A percentile compares a stretch with the other conserved stretches of the same genome.
Evolutionary conservation across 1,140 invertebrate genomes (phyloP).

Genomic region (Drosophila athabasca): DNA sequence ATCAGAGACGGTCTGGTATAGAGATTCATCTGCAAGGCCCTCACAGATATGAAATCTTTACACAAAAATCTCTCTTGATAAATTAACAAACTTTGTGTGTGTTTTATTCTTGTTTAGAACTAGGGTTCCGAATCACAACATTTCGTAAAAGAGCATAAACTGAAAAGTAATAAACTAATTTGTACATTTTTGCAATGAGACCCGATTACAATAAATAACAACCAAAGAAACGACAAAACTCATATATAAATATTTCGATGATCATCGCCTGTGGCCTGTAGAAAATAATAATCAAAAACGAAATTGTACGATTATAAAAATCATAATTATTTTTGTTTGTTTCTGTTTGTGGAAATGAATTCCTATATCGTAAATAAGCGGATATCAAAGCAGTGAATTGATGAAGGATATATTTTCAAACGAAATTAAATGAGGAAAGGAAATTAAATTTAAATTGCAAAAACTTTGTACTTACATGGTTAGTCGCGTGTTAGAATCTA

Average conservation of each 20-base stretch:
- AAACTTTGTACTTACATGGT: constrained; percentile 77
- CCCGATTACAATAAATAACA: constrained; percentile 60
- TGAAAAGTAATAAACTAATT: constrained; percentile 60
- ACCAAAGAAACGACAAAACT: constrained; percentile 35
- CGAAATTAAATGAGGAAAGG: constrained; percentile 22
- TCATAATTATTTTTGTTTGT: not conserved
- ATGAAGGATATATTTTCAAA: too few species aligned
- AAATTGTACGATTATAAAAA: constrained; percentile 19
- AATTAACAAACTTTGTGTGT: constrained; percentile 6
- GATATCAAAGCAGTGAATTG: not conserved
- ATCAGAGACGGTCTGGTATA: constrained; percentile 13
- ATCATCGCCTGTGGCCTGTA: constrained; percentile 51
- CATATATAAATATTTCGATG: constrained; percentile 56
- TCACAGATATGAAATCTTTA: not conserved
- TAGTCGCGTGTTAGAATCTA: constrained; percentile 79
- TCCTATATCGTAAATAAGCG: not conserved
- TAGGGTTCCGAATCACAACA: constrained; percentile 72
- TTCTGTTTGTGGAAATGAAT: not conserved
- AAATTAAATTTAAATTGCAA: constrained; percentile 37
- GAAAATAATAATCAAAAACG: constrained; percentile 44
- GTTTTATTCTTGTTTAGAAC: constrained; percentile 42
- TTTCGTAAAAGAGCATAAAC: constrained; percentile 43
- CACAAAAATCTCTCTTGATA: constrained; percentile 21
- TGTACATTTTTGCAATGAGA: constrained; percentile 66
- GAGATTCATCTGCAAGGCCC: constrained; percentile 17